phyloP scores from a whole-genome alignment of 2,113 vertebrate species.

The Phaethornis superciliosus region DNA sequence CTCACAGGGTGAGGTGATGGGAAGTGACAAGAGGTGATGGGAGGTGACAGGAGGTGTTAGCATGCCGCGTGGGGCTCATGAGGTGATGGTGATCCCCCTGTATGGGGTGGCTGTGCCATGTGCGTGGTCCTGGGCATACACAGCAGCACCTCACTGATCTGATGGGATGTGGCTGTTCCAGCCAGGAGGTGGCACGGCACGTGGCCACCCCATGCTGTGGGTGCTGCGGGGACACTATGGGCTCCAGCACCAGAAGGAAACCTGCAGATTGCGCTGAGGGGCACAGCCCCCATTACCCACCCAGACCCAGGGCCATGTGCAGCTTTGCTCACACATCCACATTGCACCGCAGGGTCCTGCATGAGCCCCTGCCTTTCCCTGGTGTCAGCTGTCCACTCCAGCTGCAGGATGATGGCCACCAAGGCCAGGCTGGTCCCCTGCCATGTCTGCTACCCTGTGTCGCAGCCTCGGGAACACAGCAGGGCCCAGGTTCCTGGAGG shows the following conservation, averaged over 20 bases:
- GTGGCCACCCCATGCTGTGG: not conserved
- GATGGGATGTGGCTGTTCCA: not conserved
- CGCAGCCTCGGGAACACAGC: not conserved
- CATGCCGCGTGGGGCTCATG: fast-evolving
- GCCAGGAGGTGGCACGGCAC: not conserved
- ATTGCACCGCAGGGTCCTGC: fast-evolving
- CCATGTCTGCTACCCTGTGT: fast-evolving
- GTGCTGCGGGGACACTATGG: not conserved
- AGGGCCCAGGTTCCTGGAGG: not conserved
- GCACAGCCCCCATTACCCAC: not conserved
- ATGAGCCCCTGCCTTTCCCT: not conserved
- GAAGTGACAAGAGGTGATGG: no score
- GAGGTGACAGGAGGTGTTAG: not conserved
- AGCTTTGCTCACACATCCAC: not conserved
- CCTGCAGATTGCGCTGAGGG: not conserved
- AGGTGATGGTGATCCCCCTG: fast-evolving
- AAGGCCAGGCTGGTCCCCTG: not conserved
- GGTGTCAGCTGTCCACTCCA: not conserved
- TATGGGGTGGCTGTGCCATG: fast-evolving
- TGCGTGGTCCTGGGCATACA: fast-evolving
- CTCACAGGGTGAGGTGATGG: fast-evolving
- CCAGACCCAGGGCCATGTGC: not conserved
- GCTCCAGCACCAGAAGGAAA: not conserved
- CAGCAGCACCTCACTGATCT: not conserved
- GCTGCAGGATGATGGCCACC: fast-evolving